phyloP scores from a whole-genome alignment of 2,888 invertebrate genomes.

The Pogonocherus hispidulus region DNA sequence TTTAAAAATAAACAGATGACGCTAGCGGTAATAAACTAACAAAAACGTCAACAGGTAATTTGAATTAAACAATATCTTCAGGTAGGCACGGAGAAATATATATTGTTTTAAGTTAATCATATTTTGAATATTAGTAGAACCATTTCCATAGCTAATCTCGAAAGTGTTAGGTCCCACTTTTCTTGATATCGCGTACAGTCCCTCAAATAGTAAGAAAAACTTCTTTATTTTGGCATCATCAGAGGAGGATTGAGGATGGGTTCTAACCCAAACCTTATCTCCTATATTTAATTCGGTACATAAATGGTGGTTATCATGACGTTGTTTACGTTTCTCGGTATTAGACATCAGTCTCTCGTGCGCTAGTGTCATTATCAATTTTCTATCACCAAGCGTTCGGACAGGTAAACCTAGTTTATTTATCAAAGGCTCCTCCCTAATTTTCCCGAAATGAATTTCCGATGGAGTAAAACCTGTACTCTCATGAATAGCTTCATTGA shows the following conservation, averaged over 20 bases:
- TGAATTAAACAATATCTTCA: no score
- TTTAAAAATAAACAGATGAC: no score
- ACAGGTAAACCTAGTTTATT: background rate
- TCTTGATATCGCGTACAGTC: background rate
- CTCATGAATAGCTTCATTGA: slow-evolving; percentile 34
- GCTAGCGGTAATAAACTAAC: no score
- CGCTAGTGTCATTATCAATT: background rate
- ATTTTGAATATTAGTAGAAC: background rate
- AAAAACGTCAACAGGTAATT: no score
- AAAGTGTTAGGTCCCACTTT: background rate
- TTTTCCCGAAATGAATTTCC: background rate
- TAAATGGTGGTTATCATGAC: background rate
- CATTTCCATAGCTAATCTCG: background rate
- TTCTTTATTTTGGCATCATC: slow-evolving; percentile 9
- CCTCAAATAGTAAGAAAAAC: slow-evolving; percentile 7
- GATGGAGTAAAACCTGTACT: slow-evolving; percentile 8
- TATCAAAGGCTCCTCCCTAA: background rate
- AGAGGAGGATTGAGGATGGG: slow-evolving; percentile 2
- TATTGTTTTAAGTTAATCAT: background rate
- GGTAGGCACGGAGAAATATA: background rate
- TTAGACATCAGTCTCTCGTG: background rate
- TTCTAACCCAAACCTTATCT: background rate
- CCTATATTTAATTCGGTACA: background rate
- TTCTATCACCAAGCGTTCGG: background rate
- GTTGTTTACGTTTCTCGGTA: background rate